Evolutionary conservation across 1,140 invertebrate species (phyloP).

Genomic region (Tetramorium parvispinum): DNA sequence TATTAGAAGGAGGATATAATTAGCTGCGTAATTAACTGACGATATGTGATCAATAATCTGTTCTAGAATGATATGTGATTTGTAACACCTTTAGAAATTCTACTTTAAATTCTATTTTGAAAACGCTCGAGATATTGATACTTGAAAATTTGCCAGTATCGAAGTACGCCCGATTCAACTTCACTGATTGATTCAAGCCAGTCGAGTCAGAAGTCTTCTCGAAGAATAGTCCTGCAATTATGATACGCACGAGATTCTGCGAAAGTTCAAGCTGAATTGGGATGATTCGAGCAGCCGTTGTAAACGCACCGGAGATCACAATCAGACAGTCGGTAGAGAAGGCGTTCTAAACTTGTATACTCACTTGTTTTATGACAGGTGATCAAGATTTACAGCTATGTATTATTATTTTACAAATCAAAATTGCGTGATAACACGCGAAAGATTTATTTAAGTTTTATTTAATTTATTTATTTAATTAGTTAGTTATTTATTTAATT

Average conservation of each 20-base stretch:
- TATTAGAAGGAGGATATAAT: neutral
- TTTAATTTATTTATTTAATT: too few species aligned
- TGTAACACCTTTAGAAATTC: neutral
- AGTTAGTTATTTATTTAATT: too few species aligned
- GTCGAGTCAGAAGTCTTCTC: conserved; percentile 7
- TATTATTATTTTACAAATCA: conserved; percentile 6
- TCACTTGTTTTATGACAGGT: neutral
- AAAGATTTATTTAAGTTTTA: too few species aligned
- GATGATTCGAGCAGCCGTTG: conserved; percentile 7
- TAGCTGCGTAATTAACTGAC: too few species aligned
- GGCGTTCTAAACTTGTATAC: conserved; percentile 16
- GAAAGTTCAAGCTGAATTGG: neutral
- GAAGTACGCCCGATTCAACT: conserved; percentile 1
- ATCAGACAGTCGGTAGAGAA: conserved; percentile 5
- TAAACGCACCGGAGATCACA: conserved; percentile 19
- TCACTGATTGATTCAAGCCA: neutral
- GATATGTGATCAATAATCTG: neutral
- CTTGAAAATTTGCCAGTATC: conserved; percentile 25
- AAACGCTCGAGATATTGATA: neutral
- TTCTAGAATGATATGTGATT: neutral
- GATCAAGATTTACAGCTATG: conserved; percentile 7
- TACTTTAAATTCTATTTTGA: neutral
- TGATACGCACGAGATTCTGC: conserved; percentile 15
- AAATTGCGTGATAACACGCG: conserved; percentile 2
- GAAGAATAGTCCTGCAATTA: neutral